Conservation (phyloP, 2,113 vertebrate species). For the Salvelinus alpinus region DNA sequence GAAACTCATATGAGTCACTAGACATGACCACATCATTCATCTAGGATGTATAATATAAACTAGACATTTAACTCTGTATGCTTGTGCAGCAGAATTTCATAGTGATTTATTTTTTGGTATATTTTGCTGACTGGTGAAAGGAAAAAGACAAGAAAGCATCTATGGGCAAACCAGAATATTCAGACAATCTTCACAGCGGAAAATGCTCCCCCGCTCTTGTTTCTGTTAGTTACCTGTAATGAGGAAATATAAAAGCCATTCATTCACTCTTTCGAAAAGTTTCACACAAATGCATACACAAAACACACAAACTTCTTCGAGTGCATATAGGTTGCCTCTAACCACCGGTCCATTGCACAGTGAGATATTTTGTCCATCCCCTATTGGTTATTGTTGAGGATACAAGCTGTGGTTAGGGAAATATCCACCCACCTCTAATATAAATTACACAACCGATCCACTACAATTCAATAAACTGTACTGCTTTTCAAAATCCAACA, state of each 20-base stretch:
- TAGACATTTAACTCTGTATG: slow-evolving; percentile 5
- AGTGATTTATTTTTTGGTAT: slow-evolving; percentile 1
- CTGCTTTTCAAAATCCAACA: slow-evolving; percentile 32
- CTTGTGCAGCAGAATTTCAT: neutral
- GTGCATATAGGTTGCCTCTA: slow-evolving; percentile 16
- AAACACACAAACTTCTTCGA: slow-evolving; percentile 22
- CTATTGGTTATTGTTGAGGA: neutral
- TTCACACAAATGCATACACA: slow-evolving; percentile 37
- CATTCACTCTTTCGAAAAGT: slow-evolving; percentile 10
- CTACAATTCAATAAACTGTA: slow-evolving; percentile 36
- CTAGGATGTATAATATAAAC: slow-evolving; percentile 45
- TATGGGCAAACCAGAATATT: slow-evolving; percentile 28
- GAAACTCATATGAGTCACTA: slow-evolving; percentile 7
- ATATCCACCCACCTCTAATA: slow-evolving; percentile 19
- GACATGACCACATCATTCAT: neutral
- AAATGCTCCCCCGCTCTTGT: no score
- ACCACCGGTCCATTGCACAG: neutral
- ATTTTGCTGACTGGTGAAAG: neutral
- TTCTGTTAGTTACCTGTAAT: neutral
- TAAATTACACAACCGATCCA: slow-evolving; percentile 37
- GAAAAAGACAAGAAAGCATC: slow-evolving; percentile 46
- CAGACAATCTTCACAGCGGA: slow-evolving; percentile 12
- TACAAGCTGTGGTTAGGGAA: slow-evolving; percentile 16
- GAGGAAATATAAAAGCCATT: no score
- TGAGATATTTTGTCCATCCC: neutral